These are phyloP conservation scores for Peromyscus nudipes DNA, from an alignment of 2,797 vertebrate genomes.

Conservation along the genomic window DNA sequence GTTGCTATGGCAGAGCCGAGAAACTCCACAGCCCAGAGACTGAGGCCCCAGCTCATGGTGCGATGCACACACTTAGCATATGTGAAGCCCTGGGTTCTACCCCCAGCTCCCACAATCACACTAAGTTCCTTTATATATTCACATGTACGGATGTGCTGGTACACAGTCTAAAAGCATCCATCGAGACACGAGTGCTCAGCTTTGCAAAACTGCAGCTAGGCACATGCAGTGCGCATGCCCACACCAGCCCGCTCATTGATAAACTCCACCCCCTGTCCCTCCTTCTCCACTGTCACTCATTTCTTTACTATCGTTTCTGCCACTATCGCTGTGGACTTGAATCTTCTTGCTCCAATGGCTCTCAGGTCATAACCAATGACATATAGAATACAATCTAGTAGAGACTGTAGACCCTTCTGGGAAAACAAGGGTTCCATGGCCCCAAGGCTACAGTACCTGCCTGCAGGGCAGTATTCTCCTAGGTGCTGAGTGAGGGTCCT, in stretches of 20 bases:
- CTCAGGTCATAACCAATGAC: background rate
- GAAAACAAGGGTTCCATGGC: background rate
- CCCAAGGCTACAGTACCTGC: background rate
- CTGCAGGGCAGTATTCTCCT: background rate
- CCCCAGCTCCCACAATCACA: background rate
- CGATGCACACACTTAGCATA: background rate
- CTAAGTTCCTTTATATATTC: background rate
- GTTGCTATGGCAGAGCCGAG: background rate
- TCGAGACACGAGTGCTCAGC: background rate
- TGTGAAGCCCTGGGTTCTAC: background rate
- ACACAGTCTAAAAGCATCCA: background rate
- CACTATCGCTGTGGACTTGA: background rate
- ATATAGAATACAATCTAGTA: background rate
- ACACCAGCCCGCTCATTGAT: background rate
- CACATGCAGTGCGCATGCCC: background rate
- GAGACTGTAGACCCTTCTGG: background rate
- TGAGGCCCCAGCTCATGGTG: too few relatives aligned
- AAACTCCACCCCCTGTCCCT: background rate
- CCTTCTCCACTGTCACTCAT: background rate
- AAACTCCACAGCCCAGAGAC: background rate
- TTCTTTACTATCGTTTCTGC: background rate
- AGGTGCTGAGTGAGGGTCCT: background rate
- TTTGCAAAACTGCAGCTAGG: background rate
- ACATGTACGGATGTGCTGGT: background rate
- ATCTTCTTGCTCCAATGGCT: background rate